Base-by-base conservation (phyloP, 2,888 invertebrate species). In the Baronia brevicornis region DNA sequence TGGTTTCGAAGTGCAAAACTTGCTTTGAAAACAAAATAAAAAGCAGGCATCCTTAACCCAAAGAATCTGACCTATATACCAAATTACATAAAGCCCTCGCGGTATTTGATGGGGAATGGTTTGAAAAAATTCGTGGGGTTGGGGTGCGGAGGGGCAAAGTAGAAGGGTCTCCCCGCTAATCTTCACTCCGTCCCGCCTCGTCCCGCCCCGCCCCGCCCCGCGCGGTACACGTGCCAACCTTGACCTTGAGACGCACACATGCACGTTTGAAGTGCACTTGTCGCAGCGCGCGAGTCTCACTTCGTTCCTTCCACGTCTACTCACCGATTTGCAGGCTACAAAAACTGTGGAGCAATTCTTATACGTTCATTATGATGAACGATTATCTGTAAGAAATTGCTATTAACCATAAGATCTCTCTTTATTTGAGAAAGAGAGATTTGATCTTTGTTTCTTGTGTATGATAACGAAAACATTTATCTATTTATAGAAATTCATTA, bases 221-320 rank as follows among this genome's bases (percentile, higher is more conserved):
- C 42, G 32, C 46, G 41, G 42, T 48, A 50, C 69, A 66, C 72
- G 71, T 66, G 68, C 52, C 60, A 48, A 51, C 67, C 70, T 61
- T 72, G 70, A 64, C 73, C 72, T 75, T 74, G 69, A 60, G 54
- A 54, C 60, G 36, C 53, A 51, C 54, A 51, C 62, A 54, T 40
- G 28, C 33, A 40, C 19, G 14, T 24, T 17, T 12, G 6, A 42
- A 49, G 47, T 43, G 36, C 37, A 39, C 20, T 28, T 33, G 36
- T 31, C 18, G 27, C 24, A 25, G 24, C 30, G 28, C 28, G 36
- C 31, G 26, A 33, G 18, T 18, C 27, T 31, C 5, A 22, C 22
- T 28, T 7, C 5, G n/a, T 9, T 11, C n/a, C n/a, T n/a, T n/a
- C n/a, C n/a, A n/a, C n/a, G n/a, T n/a, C n/a, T n/a, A n/a, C n/a